Conservation (phyloP, 2,113 vertebrate species). For the Alligator sinensis region DNA sequence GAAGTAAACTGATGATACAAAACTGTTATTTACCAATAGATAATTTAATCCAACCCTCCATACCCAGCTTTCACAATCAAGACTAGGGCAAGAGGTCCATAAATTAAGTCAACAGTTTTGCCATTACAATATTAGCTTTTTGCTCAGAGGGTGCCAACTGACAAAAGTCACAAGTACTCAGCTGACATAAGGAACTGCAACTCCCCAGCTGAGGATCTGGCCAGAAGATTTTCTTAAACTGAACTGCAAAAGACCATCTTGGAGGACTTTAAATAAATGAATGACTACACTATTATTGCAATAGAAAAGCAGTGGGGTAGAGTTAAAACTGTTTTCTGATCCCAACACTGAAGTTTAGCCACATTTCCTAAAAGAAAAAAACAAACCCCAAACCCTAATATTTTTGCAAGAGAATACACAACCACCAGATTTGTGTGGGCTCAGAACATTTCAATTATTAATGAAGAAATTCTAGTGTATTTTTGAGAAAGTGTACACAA, state of each 20-base stretch:
- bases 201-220: neutral
- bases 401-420: neutral
- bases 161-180: neutral
- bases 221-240: slow-evolving; percentile 24
- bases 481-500: neutral
- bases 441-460: neutral
- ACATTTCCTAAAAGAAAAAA: slow-evolving; percentile 22
- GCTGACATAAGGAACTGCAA: neutral
- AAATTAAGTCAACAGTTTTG: neutral
- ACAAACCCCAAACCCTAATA: neutral
- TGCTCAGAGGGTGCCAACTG: neutral
- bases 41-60: neutral
- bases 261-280: neutral
- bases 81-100: neutral
- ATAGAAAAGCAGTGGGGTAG: neutral
- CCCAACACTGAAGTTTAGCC: slow-evolving; percentile 24
- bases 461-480: neutral
- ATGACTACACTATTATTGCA: neutral
- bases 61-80: neutral
- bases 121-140: neutral
- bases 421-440: neutral
- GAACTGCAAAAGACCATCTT: slow-evolving; percentile 32
- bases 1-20: neutral
- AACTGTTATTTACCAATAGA: neutral
- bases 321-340: slow-evolving; percentile 28